Conservation (phyloP, 2,888 invertebrate species). For the Eumerus sabulonum region DNA sequence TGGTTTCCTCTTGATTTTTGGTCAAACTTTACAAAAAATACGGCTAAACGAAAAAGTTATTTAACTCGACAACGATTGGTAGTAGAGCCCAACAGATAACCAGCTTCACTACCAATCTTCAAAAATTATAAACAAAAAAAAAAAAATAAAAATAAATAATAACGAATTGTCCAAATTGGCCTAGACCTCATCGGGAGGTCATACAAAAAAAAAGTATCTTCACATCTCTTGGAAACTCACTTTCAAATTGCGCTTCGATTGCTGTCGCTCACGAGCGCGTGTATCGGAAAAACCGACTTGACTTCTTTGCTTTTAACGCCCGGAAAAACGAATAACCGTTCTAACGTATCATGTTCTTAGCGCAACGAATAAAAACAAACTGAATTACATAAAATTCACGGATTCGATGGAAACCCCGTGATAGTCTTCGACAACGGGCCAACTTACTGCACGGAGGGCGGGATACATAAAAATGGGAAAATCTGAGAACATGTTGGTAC, state of each 20-base stretch:
- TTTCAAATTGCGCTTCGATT: no score
- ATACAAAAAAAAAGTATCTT: no score
- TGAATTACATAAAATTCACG: constrained; percentile 69
- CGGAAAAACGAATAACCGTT: constrained; percentile 31
- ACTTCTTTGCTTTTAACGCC: constrained; percentile 4
- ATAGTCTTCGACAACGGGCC: constrained; percentile 33
- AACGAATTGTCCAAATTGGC: no score
- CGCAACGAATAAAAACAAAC: constrained; percentile 72
- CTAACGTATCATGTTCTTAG: constrained; percentile 69
- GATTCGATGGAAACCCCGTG: constrained; percentile 58
- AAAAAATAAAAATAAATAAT: no score
- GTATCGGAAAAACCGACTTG: constrained; percentile 20
- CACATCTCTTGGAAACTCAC: no score
- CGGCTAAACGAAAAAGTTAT: no score
- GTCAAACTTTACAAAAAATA: no score
- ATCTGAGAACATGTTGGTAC: constrained; percentile 22
- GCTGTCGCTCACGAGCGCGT: not conserved
- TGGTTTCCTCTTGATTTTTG: no score
- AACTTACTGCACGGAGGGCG: constrained; percentile 41
- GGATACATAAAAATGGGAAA: constrained; percentile 32
- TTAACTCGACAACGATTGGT: no score
- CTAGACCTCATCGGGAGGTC: not conserved
- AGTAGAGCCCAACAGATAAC: no score
- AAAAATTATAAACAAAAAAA: no score
- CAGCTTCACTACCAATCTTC: no score